Evolutionary conservation across 2,113 vertebrate genomes (phyloP).

Genomic region (Eira barbara): DNA sequence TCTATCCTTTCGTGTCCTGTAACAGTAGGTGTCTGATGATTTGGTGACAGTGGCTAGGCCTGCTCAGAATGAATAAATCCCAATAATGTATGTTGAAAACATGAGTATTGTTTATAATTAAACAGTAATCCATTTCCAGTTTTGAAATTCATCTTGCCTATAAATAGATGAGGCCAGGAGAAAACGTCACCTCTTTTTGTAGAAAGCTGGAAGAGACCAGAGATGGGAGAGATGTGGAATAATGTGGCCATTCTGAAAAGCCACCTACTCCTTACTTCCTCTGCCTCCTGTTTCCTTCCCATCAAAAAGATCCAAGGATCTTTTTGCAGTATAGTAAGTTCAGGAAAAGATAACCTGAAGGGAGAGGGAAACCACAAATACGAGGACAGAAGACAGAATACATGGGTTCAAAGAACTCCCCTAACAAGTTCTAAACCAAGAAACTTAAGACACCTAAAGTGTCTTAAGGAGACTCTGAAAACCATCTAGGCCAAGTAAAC

Average conservation of each 20-base stretch:
- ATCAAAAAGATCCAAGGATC: neutral
- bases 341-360: neutral
- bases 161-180: neutral
- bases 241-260: neutral
- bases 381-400: neutral
- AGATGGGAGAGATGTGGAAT: neutral
- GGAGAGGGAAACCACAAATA: neutral
- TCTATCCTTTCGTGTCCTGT: neutral
- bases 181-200: slow-evolving; percentile 18
- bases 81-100: neutral
- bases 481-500: neutral
- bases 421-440: neutral
- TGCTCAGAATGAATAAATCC: neutral
- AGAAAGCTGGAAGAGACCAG: neutral
- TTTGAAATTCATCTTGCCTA: slow-evolving; percentile 12
- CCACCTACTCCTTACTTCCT: neutral
- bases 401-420: neutral
- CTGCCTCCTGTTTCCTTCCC: neutral
- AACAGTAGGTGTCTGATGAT: neutral
- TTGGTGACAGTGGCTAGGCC: neutral
- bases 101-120: slow-evolving; percentile 13
- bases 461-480: neutral
- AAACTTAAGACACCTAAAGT: neutral
- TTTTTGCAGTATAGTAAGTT: neutral
- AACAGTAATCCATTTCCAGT: neutral